Conservation (phyloP, 2,797 vertebrate genomes). For the Morus bassanus region DNA sequence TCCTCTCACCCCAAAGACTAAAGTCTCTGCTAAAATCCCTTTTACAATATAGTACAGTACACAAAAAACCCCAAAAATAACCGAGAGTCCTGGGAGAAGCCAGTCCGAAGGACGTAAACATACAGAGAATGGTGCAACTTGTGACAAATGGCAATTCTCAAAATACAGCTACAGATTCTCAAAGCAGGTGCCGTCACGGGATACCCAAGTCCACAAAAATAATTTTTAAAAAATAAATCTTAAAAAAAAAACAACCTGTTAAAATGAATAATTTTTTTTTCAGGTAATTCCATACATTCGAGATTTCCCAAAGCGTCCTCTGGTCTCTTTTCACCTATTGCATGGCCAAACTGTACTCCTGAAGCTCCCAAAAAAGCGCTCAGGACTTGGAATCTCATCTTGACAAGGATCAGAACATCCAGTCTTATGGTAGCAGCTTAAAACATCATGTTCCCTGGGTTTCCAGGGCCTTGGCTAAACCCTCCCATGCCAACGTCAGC, state of each 20-base stretch:
- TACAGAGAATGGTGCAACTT: conserved; percentile 94
- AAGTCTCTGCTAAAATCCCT: conserved; percentile 99
- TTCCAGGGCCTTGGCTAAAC: conserved; percentile 96
- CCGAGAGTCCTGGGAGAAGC: conserved; percentile 87
- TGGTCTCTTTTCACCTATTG: conserved; percentile 80
- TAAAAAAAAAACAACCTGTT: conserved; percentile 87
- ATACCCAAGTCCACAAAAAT: conserved; percentile 86
- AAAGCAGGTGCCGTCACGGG: conserved; percentile 86
- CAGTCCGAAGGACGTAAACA: conserved; percentile 93
- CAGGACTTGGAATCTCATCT: conserved; percentile 81
- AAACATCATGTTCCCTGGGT: conserved; percentile 98
- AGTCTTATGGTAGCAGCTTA: conserved; percentile 85
- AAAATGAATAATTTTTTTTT: conserved; percentile 81
- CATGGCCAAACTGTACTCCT: conserved; percentile 77
- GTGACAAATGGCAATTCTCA: conserved; percentile 91
- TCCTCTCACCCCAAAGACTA: conserved; percentile 89
- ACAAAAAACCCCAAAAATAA: conserved; percentile 80
- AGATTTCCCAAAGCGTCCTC: conserved; percentile 83
- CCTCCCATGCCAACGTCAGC: conserved; percentile 96
- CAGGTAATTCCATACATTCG: conserved; percentile 96
- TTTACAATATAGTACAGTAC: conserved; percentile 99
- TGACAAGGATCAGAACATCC: conserved; percentile 77
- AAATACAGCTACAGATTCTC: conserved; percentile 86
- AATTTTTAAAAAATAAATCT: conserved; percentile 91
- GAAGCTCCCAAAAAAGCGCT: conserved; percentile 71